These are phyloP conservation scores for Leptobrachium leishanense DNA, from an alignment of 2,113 vertebrate genomes.

Conservation along the genomic window DNA sequence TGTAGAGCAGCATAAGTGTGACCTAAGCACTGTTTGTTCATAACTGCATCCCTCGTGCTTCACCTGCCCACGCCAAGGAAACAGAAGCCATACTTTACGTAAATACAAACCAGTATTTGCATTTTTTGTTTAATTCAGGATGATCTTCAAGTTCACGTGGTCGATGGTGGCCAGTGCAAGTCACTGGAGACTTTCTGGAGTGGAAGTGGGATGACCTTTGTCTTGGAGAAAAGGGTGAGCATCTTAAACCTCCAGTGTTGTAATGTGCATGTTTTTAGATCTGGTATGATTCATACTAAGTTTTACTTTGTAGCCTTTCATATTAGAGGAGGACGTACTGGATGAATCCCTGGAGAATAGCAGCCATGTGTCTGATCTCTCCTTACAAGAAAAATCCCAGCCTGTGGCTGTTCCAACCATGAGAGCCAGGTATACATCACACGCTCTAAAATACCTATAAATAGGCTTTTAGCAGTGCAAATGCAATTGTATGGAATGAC, in stretches of 20 bases:
- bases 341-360: constrained; percentile 52
- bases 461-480: too few species aligned
- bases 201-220: constrained; percentile 63
- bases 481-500: too few species aligned
- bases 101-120: not conserved
- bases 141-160: constrained; percentile 72
- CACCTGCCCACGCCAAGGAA: not conserved
- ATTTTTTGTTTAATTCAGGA: constrained; percentile 52
- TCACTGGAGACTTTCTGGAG: constrained; percentile 68
- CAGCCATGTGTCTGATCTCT: constrained; percentile 52
- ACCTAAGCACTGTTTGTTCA: too few species aligned
- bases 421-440: constrained; percentile 80
- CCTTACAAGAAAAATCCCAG: constrained; percentile 53
- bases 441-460: too few species aligned
- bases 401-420: constrained; percentile 73
- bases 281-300: not conserved
- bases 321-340: constrained; percentile 52
- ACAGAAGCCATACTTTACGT: not conserved
- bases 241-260: not conserved
- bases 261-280: not conserved
- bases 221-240: constrained; percentile 83
- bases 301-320: constrained; percentile 55
- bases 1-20: not conserved
- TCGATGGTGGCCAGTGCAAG: constrained; percentile 56
- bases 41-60: too few species aligned